phyloP scores from a whole-genome alignment of 2,888 invertebrate species.

The Orthosia cruda region DNA sequence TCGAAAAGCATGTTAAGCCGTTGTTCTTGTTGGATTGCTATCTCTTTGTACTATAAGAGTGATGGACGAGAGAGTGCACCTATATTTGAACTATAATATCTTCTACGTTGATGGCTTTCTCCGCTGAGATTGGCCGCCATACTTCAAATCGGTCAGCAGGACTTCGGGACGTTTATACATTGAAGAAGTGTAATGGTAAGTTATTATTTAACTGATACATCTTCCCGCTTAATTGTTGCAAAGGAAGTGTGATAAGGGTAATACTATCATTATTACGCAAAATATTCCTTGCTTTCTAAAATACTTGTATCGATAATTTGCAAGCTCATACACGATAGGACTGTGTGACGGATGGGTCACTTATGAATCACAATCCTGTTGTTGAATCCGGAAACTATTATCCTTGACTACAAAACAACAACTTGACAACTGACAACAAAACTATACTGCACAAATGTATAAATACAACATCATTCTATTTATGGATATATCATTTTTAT shows the following conservation, averaged over 20 bases:
- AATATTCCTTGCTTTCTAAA: too few relatives aligned
- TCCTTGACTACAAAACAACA: too few relatives aligned
- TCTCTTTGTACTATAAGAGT: too few relatives aligned
- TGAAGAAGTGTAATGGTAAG: too few relatives aligned
- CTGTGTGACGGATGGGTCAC: too few relatives aligned
- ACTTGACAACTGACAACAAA: too few relatives aligned
- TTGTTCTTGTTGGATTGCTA: neutral
- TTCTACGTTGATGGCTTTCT: neutral
- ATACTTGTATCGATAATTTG: too few relatives aligned
- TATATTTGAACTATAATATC: neutral
- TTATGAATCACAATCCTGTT: neutral
- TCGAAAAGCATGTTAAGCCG: neutral
- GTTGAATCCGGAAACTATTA: neutral
- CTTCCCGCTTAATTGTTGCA: neutral
- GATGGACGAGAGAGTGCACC: neutral
- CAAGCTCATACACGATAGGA: too few relatives aligned
- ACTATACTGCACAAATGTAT: neutral
- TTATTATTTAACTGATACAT: neutral
- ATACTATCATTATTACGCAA: too few relatives aligned
- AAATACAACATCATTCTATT: neutral
- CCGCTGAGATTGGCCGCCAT: too few relatives aligned
- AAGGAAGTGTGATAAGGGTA: neutral
- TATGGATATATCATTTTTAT: neutral
- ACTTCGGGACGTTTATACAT: too few relatives aligned
- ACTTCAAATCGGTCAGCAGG: neutral